Evolutionary conservation across 2,888 invertebrate species (phyloP), one percentile per base, ranked within the genome.

Genomic region (Lissonota sp.): DNA sequence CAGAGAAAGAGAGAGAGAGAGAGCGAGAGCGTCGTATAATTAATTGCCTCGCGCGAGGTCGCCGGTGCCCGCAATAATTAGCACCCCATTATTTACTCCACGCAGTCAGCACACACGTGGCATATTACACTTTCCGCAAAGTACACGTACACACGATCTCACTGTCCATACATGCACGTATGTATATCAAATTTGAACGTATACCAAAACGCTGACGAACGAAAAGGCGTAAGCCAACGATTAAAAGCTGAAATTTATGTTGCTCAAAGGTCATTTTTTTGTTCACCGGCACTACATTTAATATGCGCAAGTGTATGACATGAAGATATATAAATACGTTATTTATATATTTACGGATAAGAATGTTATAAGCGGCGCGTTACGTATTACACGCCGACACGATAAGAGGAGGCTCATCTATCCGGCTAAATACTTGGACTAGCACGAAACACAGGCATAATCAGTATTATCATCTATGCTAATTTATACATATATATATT

Each of bases 1-100:
- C 51, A 16, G 44, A 46, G 69, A 57, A 70, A 63, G 67, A 60
- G 79, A n/a, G n/a, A n/a, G n/a, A n/a, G n/a, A n/a, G n/a, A n/a
- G n/a, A n/a, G n/a, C n/a, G n/a, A n/a, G n/a, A 44, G 62, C 67
- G 66, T 72, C 73, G 73, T 81, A 79, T 83, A 79, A 79, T 83
- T 80, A 83, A 83, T 83, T 81, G 77, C 74, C 58, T 51, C 70
- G 10, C 26, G 51, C 60, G 60, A 60, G 66, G 67, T 67, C 72
- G 55, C 67, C 72, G 67, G 40, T 78, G 75, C 80, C 70, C 80
- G 69, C 75, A 74, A 85, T 83, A 83, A 84, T 85, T 83, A 84
- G 75, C 80, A 77, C 79, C 80, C 71, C 74, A 78, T 83, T 83
- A 83, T 84, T 83, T 76, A 76, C 72, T 83, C 57, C 76, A 44